Percentiles rank a stretch among this genome's conserved stretches.
Evolutionary conservation across 2,888 invertebrate genomes (phyloP).

Genomic region (Peribatodes rhomboidaria): DNA sequence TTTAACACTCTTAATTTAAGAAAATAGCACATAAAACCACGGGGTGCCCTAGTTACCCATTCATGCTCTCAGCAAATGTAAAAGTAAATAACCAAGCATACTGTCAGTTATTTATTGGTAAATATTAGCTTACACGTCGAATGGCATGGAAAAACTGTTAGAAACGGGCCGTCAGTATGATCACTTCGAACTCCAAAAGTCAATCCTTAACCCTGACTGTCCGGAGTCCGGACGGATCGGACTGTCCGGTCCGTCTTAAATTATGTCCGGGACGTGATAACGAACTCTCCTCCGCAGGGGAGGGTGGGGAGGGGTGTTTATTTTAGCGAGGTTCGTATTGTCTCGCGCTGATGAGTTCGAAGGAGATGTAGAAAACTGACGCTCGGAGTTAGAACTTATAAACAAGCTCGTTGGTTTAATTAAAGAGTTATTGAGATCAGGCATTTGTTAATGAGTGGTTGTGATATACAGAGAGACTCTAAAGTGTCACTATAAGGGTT

Average conservation of each 20-base stretch:
- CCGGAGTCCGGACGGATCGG: constrained; percentile 48
- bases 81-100: no score
- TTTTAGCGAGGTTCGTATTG: constrained; percentile 66
- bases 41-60: no score
- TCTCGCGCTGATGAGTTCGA: constrained; percentile 52
- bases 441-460: no score
- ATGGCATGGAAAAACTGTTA: no score
- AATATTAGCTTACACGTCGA: no score
- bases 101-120: no score
- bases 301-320: constrained; percentile 59
- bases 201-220: constrained; percentile 57
- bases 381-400: not conserved
- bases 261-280: constrained; percentile 84
- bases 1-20: no score
- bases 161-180: no score
- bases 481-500: no score
- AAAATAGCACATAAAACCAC: no score
- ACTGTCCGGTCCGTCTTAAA: constrained; percentile 72
- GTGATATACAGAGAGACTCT: no score
- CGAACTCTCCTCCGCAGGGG: constrained; percentile 54
- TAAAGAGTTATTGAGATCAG: not conserved
- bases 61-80: no score
- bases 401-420: constrained; percentile 13
- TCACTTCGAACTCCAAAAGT: constrained; percentile 49
- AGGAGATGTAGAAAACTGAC: constrained; percentile 30